Base-by-base conservation (phyloP, 1,140 invertebrate genomes). In the Papilio dardanus region DNA sequence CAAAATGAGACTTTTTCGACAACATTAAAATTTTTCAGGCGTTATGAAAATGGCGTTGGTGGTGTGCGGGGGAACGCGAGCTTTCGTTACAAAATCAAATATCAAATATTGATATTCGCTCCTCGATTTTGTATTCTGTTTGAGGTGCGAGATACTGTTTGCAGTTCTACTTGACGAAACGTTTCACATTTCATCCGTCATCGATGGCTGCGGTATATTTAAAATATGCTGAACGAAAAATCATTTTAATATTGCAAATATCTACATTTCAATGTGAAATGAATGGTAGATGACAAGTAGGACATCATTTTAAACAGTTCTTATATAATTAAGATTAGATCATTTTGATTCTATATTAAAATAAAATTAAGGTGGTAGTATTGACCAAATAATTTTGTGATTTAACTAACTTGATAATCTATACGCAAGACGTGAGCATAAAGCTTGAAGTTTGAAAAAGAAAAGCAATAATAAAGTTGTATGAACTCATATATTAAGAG, bases 71-170 rank as follows among this genome's bases (percentile, higher is more conserved):
- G 69, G 76, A 76, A 77, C 71, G 78, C 81, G 80, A 69, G 76
- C 74, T 85, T 82, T 86, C 83, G 89, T 88, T 84, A 88, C 86
- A 88, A 86, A 86, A 87, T 89, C 89, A 91, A 90, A 90, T 88
- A 88, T 90, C 90, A 90, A 92, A 92, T 92, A 92, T 92, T 92
- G 89, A 90, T 92, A 92, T 88, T 90, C 83, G 67, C 77, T 84
- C 82, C 83, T 77, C 87, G 79, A 89, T 89, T 88, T 84, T 86
- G 86, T 88, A 88, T 88, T 90, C 87, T 86, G 86, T 89, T 90
- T 88, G 88, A 89, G 84, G 86, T 88, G 80, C 77, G 76, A 83
- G 88, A 90, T 92, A 89, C 88, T 92, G 86, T 92, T 92, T 92
- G 86, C 88, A 76, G 79, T 86, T 87, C 82, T 76, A 84, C 83